A percentile compares a stretch with the other conserved stretches of the same genome.
phyloP scores from a whole-genome alignment of 2,797 vertebrate species.

The Mus spretus region DNA sequence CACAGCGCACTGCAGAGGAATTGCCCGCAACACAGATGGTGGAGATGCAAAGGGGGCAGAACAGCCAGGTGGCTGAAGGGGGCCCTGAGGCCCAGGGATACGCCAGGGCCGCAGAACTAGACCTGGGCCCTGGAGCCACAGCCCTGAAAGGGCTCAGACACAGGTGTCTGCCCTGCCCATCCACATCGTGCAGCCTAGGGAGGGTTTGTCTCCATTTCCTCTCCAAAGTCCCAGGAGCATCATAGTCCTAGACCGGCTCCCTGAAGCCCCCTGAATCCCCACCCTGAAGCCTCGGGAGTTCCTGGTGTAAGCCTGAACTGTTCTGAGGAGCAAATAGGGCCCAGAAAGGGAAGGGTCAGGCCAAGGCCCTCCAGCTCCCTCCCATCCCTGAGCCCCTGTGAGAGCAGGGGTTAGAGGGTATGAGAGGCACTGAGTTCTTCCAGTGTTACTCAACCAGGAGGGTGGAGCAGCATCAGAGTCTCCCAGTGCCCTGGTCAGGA shows the following conservation, averaged over 20 bases:
- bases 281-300: too few species aligned
- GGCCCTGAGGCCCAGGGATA: too few species aligned
- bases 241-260: too few species aligned
- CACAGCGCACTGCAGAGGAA: background rate
- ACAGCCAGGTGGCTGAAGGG: background rate
- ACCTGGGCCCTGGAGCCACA: background rate
- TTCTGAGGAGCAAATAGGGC: background rate
- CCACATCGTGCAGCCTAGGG: too few species aligned
- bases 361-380: background rate
- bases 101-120: background rate
- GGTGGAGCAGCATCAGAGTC: background rate
- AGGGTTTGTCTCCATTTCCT: background rate
- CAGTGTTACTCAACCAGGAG: fast-evolving
- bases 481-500: background rate
- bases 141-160: background rate
- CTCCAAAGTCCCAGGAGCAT: background rate
- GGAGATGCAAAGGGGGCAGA: background rate
- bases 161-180: too few species aligned
- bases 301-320: background rate
- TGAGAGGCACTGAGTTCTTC: background rate
- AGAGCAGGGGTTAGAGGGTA: background rate
- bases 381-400: background rate
- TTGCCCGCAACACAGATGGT: background rate
- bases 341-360: background rate
- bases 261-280: too few species aligned